Base-by-base conservation (phyloP, 2,113 vertebrate genomes). In the Sceloporus undulatus region DNA sequence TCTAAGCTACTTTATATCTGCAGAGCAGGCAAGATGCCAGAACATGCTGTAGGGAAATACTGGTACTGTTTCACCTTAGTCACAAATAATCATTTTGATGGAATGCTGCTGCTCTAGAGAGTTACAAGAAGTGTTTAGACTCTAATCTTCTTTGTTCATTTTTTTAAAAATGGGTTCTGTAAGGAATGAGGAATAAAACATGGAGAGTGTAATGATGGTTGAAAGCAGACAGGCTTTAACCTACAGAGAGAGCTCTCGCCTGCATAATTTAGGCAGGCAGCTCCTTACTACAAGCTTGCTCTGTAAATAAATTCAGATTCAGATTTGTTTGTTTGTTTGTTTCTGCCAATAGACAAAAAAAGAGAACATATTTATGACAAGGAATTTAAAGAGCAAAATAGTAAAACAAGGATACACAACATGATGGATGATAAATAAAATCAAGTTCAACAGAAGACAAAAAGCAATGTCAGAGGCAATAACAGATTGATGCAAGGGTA, bases 161-260 rank as follows among this genome's bases (percentile, higher is more conserved):
- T 89, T 34, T 76, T 79, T 71, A 71, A 65, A 75, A 21, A 1
- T 8, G 4, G 0, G 0, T 48, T 38, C 34, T 62, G 85, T 52
- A 73, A 85, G 70, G 86, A 75, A 59, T 1, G 75, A 88, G 82
- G 70, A 78, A 11, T 11, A 11, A 2, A 25, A 11, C 34, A 27
- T 91, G 40, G 42, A 82, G 19, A 23, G 29, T 1, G 0, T 13
- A 70, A 79, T 1, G 56, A 82, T 4, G 76, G 80, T 23, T 38
- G 21, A 48, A 88, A 79, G 19, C 76, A 81, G 81, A 74, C 18
- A 82, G 85, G 52, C 66, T 0, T 77, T 0, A 19, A 29, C 85
- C 0, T 0, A 38, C 62, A 19, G 1, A 34, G 83, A 70, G 40
- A 11, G 40, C 56, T 0, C 1, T 8, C 0, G 0, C 34, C 21